A percentile compares a stretch with the other conserved stretches of the same genome.
These are phyloP conservation scores for Diadegma fenestrale DNA, from an alignment of 2,888 invertebrate genomes.

Conservation along the genomic window DNA sequence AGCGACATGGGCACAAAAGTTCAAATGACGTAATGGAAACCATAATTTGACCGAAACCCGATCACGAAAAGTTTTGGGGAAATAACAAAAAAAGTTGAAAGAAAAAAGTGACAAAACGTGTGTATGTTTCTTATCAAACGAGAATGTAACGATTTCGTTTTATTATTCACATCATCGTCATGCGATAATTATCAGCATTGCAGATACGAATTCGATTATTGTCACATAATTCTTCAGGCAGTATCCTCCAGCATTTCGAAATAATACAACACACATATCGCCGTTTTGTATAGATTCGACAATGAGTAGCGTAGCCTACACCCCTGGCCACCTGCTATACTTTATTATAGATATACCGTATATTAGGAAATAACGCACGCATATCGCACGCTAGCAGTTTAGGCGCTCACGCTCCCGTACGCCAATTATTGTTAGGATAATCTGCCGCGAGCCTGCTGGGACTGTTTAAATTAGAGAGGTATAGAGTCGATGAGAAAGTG, in stretches of 20 bases:
- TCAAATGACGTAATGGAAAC: no score
- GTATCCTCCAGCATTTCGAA: conserved; percentile 46
- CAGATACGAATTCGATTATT: conserved; percentile 65
- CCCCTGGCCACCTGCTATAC: conserved; percentile 56
- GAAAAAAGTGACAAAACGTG: background rate
- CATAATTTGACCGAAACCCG: background rate
- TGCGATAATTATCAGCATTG: conserved; percentile 60
- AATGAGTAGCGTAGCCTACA: conserved; percentile 58
- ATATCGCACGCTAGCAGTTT: conserved; percentile 67
- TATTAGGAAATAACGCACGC: conserved; percentile 62
- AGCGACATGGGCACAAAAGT: no score
- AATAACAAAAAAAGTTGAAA: background rate
- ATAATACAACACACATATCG: conserved; percentile 42
- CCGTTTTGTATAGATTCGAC: conserved; percentile 63
- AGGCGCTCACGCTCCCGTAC: conserved; percentile 64
- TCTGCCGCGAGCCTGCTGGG: conserved; percentile 81
- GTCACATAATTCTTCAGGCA: conserved; percentile 68
- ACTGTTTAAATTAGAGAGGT: conserved; percentile 81
- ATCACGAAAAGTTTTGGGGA: background rate
- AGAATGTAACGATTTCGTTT: background rate
- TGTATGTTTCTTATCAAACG: background rate
- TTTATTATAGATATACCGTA: conserved; percentile 60
- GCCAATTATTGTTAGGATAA: conserved; percentile 83
- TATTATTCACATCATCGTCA: conserved; percentile 42
- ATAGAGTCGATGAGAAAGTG: conserved; percentile 60